phyloP scores from a whole-genome alignment of 2,113 vertebrate species.

The Proterorhinus semilunaris region DNA sequence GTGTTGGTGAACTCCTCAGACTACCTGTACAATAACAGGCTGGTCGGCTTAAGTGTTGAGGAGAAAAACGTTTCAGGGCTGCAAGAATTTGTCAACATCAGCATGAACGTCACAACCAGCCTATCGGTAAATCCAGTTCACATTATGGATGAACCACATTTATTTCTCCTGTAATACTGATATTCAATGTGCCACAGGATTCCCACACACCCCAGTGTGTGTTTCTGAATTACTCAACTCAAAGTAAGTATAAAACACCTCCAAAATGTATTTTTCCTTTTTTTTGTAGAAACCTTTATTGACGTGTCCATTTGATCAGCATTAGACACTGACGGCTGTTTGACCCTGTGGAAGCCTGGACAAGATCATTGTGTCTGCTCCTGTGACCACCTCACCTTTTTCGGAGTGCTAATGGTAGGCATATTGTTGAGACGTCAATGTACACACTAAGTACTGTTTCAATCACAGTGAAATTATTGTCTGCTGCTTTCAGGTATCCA shows the following conservation, averaged over 20 bases:
- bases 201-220: not conserved
- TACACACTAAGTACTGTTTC: not conserved
- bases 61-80: conserved; percentile 14
- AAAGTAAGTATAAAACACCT: conserved; percentile 28
- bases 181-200: conserved; percentile 23
- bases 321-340: conserved; percentile 10
- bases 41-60: conserved; percentile 40
- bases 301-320: conserved; percentile 13
- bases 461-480: not conserved
- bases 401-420: conserved; percentile 56
- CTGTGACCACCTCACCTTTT: conserved; percentile 58
- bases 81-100: conserved; percentile 44
- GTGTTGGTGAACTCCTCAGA: rapidly evolving
- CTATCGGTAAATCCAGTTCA: conserved; percentile 26
- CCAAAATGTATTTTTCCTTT: too few species aligned
- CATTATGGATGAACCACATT: not conserved
- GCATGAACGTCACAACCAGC: not conserved
- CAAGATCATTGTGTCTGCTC: conserved; percentile 38
- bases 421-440: rapidly evolving
- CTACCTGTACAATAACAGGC: conserved; percentile 12
- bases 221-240: conserved; percentile 23
- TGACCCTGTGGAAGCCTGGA: not conserved
- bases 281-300: not conserved
- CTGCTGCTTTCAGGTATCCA: not conserved
- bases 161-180: not conserved